A percentile compares a stretch with the other conserved stretches of the same genome.
Evolutionary conservation across 2,888 invertebrate genomes (phyloP).

Genomic region (Rhyacophila evoluta): DNA sequence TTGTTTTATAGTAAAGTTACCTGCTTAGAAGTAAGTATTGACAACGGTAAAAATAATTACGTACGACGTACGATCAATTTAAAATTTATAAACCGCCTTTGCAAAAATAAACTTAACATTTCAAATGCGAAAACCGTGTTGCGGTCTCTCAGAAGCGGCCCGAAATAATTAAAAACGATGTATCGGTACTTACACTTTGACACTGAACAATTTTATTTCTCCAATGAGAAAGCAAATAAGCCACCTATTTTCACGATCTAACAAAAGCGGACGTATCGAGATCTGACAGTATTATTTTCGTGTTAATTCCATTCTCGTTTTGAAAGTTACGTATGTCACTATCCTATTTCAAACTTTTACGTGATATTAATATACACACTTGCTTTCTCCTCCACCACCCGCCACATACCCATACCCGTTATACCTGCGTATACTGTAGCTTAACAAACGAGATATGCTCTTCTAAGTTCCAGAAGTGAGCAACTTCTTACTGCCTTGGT

Average conservation of each 20-base stretch:
- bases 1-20: too few relatives aligned
- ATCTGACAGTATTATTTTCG: neutral
- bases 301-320: neutral
- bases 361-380: too few relatives aligned
- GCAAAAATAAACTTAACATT: neutral
- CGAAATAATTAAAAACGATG: conserved; percentile 14
- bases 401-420: too few relatives aligned
- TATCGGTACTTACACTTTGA: conserved; percentile 22
- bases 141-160: conserved; percentile 19
- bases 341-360: neutral
- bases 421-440: too few relatives aligned
- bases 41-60: neutral
- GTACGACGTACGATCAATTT: neutral
- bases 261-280: neutral
- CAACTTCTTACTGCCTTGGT: too few relatives aligned
- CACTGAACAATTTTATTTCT: conserved; percentile 16
- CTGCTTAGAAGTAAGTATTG: too few relatives aligned
- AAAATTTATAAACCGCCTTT: conserved; percentile 8
- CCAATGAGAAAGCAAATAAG: conserved; percentile 9
- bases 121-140: conserved; percentile 22
- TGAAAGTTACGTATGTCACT: neutral
- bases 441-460: too few relatives aligned
- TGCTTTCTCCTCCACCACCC: too few relatives aligned
- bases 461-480: too few relatives aligned
- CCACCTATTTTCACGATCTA: neutral